Percentiles rank a stretch among this genome's conserved stretches.
phyloP scores from a whole-genome alignment of 2,797 vertebrate species.

The Ctenosaura bakeri region DNA sequence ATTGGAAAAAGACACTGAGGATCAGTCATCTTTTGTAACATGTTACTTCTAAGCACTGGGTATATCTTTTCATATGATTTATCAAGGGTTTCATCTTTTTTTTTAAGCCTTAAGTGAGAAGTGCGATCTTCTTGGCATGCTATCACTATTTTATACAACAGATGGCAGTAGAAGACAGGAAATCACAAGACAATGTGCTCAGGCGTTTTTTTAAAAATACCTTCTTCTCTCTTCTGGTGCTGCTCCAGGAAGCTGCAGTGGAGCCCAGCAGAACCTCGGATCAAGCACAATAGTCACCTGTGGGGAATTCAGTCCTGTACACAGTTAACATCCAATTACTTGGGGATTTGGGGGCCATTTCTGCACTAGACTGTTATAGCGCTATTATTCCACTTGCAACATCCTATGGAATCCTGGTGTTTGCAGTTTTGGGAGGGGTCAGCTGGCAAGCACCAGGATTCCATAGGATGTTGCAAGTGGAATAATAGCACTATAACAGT shows the following conservation, averaged over 20 bases:
- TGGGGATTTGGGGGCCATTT: not conserved
- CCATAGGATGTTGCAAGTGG: too few species aligned
- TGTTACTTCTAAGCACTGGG: not conserved
- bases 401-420: too few species aligned
- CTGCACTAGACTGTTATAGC: too few species aligned
- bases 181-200: constrained; percentile 21
- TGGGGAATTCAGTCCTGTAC: not conserved
- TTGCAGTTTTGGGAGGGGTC: too few species aligned
- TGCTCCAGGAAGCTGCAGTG: too few species aligned
- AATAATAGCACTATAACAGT: too few species aligned
- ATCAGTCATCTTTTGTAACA: not conserved
- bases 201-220: too few species aligned
- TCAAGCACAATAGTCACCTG: not conserved
- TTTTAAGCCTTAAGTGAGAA: not conserved
- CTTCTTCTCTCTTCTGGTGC: not conserved
- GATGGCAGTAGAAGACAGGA: constrained; percentile 77
- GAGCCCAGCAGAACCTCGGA: not conserved
- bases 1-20: too few species aligned
- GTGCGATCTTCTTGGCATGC: not conserved
- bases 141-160: constrained; percentile 61
- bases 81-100: not conserved
- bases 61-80: not conserved
- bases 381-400: too few species aligned
- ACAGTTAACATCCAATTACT: not conserved
- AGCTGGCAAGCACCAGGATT: too few species aligned